Evolutionary conservation across 1,140 invertebrate genomes (phyloP), one percentile per base, ranked within the genome.

Genomic region (Bacillus rossius): DNA sequence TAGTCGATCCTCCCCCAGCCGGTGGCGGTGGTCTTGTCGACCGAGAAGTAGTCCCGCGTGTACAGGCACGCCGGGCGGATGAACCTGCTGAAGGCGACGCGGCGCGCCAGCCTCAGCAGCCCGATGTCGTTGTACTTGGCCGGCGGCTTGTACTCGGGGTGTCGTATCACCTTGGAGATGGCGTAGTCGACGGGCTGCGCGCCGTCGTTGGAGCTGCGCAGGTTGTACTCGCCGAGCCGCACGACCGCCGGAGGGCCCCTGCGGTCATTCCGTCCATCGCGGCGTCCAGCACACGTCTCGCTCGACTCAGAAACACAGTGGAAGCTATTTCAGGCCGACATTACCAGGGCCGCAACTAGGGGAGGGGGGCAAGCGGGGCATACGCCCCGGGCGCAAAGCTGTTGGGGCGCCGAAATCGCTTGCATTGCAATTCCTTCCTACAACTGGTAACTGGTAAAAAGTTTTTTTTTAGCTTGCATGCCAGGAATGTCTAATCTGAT

Each of bases 241-340:
- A 75, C 75, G 0, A 65, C 67, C 5, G 68, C 54, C 0, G 74
- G 74, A 2, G 69, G 64, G 19, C 72, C 71, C 2, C 73, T 75
- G 68, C 10, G n/a, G n/a, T n/a, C n/a, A n/a, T n/a, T n/a, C n/a
- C n/a, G n/a, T n/a, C n/a, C n/a, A n/a, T n/a, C n/a, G n/a, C n/a
- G n/a, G n/a, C n/a, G n/a, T n/a, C n/a, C n/a, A n/a, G n/a, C n/a
- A n/a, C n/a, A n/a, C n/a, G n/a, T n/a, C n/a, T n/a, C n/a, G n/a
- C n/a, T n/a, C n/a, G n/a, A n/a, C n/a, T n/a, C n/a, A n/a, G n/a
- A n/a, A n/a, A n/a, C n/a, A n/a, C n/a, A n/a, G n/a, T n/a, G n/a
- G n/a, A n/a, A n/a, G n/a, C n/a, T n/a, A n/a, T n/a, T n/a, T n/a
- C n/a, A n/a, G n/a, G n/a, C n/a, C n/a, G n/a, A n/a, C n/a, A n/a